phyloP scores from a whole-genome alignment of 1,140 invertebrate genomes.

The Daktulosphaira vitifoliae region DNA sequence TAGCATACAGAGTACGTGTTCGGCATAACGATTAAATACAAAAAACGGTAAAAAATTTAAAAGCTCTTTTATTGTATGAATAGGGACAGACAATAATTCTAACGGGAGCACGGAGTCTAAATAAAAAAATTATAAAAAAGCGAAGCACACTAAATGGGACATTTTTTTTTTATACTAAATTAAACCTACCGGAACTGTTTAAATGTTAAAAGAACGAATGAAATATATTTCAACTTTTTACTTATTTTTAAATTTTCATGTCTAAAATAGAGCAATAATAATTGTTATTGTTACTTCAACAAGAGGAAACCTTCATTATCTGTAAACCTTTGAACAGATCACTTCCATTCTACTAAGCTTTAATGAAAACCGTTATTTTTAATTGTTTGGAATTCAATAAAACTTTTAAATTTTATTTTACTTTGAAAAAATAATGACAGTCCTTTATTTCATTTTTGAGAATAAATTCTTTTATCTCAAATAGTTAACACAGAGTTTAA shows the following conservation, averaged over 20 bases:
- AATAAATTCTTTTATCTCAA: too few relatives aligned
- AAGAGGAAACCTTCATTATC: background rate
- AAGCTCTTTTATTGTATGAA: slow-evolving; percentile 29
- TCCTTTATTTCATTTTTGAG: too few relatives aligned
- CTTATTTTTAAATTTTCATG: background rate
- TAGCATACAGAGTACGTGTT: slow-evolving; percentile 15
- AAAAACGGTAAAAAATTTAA: slow-evolving; percentile 10
- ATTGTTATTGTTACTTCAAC: slow-evolving; percentile 19
- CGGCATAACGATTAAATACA: slow-evolving; percentile 27
- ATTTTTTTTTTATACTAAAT: slow-evolving; percentile 27
- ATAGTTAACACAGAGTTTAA: too few relatives aligned
- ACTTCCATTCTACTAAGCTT: background rate
- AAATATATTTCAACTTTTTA: slow-evolving; percentile 22
- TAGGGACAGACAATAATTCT: slow-evolving; percentile 27
- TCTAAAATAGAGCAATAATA: background rate
- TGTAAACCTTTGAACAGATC: slow-evolving; percentile 1
- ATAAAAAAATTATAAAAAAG: slow-evolving; percentile 14
- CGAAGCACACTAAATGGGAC: slow-evolving; percentile 4
- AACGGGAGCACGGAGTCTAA: slow-evolving; percentile 13
- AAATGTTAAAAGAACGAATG: slow-evolving; percentile 18
- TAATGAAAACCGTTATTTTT: background rate
- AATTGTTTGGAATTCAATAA: background rate
- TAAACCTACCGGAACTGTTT: slow-evolving; percentile 32
- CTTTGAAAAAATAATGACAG: too few relatives aligned
- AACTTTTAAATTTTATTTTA: too few relatives aligned